These are phyloP conservation scores for Oophaga sylvatica DNA, from an alignment of 2,797 vertebrate species.

Conservation along the genomic window DNA sequence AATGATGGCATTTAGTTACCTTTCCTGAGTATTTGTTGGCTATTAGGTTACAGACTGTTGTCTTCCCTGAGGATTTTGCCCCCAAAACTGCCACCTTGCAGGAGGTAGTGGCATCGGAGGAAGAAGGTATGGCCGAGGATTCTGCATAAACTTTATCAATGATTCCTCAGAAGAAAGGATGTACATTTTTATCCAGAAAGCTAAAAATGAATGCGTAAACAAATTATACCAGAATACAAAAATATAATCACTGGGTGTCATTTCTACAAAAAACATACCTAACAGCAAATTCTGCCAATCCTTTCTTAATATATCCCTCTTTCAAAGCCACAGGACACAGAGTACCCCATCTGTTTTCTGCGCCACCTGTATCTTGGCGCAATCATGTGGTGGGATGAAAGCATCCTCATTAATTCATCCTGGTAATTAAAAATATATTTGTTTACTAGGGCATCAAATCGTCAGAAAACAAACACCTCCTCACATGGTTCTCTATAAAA, in stretches of 20 bases:
- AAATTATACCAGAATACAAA: neutral
- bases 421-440: constrained; percentile 62
- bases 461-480: neutral
- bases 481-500: neutral
- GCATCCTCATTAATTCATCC: constrained; percentile 80
- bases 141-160: constrained; percentile 78
- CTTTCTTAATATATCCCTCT: constrained; percentile 79
- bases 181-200: constrained; percentile 92
- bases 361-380: constrained; percentile 85
- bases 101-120: constrained; percentile 86
- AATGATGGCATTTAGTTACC: constrained; percentile 65
- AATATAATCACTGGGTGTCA: neutral
- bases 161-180: constrained; percentile 84
- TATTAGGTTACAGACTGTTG: constrained; percentile 80
- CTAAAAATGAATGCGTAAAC: constrained; percentile 68
- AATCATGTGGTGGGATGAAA: constrained; percentile 74
- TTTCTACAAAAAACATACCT: constrained; percentile 75
- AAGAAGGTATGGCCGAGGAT: constrained; percentile 85
- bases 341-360: constrained; percentile 87
- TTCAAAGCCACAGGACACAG: constrained; percentile 88
- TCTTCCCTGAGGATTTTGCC: constrained; percentile 82
- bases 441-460: neutral
- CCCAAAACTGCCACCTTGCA: constrained; percentile 87
- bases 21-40: constrained; percentile 80
- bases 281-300: constrained; percentile 80